Conservation (phyloP, 1,140 invertebrate genomes). For the Conopomorpha cramerella region DNA sequence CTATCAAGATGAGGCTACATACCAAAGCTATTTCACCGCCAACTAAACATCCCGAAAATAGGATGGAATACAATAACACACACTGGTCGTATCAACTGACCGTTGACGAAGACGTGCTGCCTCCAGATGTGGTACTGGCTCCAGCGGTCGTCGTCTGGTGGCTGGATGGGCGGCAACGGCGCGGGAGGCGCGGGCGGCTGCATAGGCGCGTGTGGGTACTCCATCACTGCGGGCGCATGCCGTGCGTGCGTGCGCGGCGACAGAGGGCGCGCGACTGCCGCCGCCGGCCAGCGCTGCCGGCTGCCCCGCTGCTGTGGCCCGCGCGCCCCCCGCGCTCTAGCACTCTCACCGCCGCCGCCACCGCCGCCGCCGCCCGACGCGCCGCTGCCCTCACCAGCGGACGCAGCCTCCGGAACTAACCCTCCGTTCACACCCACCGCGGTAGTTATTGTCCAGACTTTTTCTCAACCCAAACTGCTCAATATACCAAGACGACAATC, state of each 20-base stretch:
- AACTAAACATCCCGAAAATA: too few relatives aligned
- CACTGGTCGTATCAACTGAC: conserved; percentile 58
- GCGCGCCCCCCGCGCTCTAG: conserved; percentile 3
- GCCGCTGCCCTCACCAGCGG: too few relatives aligned
- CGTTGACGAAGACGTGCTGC: conserved; percentile 66
- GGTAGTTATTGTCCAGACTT: too few relatives aligned
- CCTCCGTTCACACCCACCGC: too few relatives aligned
- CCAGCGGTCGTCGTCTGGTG: conserved; percentile 56
- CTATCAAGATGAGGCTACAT: too few relatives aligned
- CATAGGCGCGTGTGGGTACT: conserved; percentile 29
- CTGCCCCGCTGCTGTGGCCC: neutral
- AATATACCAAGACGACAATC: too few relatives aligned
- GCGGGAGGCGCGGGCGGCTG: conserved; percentile 37
- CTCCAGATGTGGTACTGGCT: conserved; percentile 65
- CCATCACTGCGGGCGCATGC: conserved; percentile 35
- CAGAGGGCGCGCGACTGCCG: conserved; percentile 48
- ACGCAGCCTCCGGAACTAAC: too few relatives aligned
- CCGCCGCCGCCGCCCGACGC: neutral
- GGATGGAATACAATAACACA: too few relatives aligned
- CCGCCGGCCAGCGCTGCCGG: neutral
- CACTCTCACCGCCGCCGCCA: neutral
- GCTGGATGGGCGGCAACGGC: conserved; percentile 44
- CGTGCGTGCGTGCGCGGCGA: conserved; percentile 28
- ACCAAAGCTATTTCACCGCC: too few relatives aligned
- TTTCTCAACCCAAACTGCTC: too few relatives aligned